Evolutionary conservation across 1,140 invertebrate species (phyloP).

Genomic region (Ridgeia piscesae): DNA sequence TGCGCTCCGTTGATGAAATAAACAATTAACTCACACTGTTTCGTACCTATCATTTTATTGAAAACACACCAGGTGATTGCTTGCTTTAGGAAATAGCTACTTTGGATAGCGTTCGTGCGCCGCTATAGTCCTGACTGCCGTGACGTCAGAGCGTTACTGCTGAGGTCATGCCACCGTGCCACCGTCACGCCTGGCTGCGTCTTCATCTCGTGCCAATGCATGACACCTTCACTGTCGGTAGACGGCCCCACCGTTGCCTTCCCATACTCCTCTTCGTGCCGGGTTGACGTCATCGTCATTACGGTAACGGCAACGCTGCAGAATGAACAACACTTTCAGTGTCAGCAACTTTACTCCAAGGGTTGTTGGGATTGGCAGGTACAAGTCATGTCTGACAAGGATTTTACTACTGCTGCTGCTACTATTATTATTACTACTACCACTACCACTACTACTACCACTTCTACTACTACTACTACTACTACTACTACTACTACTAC

Average conservation of each 20-base stretch:
- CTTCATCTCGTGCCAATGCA: conserved; percentile 57
- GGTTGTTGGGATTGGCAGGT: too few relatives aligned
- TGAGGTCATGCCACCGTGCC: conserved; percentile 41
- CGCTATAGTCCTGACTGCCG: not conserved
- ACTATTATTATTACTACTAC: too few relatives aligned
- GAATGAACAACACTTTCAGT: not conserved
- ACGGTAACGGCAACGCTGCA: conserved; percentile 23
- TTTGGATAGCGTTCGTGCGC: not conserved
- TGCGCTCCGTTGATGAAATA: too few relatives aligned
- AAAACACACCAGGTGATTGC: not conserved
- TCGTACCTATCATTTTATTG: not conserved
- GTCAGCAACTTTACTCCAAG: too few relatives aligned
- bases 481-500: too few relatives aligned
- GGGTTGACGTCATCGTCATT: conserved; percentile 31
- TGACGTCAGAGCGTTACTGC: not conserved
- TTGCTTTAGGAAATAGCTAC: not conserved
- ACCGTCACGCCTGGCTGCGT: conserved; percentile 41
- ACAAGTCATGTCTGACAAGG: too few relatives aligned
- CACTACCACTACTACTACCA: too few relatives aligned
- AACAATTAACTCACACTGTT: not conserved
- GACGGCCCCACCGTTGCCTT: conserved; percentile 50
- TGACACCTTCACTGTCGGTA: conserved; percentile 50
- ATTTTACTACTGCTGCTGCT: too few relatives aligned
- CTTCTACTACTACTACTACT: too few relatives aligned
- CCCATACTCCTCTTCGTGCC: conserved; percentile 45